Evolutionary conservation across 2,797 vertebrate genomes (phyloP).

Genomic region (Masticophis lateralis): DNA sequence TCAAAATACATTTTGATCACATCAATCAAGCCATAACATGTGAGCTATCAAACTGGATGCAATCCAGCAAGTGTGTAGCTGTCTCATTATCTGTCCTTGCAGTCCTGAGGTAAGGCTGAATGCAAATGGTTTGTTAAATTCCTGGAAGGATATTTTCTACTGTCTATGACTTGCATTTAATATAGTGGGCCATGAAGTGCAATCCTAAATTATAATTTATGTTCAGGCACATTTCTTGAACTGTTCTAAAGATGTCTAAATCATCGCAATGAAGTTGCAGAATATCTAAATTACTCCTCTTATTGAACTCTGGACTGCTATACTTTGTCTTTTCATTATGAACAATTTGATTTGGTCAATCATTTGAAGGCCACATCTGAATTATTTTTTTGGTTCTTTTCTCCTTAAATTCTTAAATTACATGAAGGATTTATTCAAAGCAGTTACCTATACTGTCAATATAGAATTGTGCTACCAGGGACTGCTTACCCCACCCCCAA

Average conservation of each 20-base stretch:
- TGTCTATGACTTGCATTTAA: background rate
- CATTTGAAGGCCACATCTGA: background rate
- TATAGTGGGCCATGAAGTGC: background rate
- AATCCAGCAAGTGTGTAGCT: background rate
- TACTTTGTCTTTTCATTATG: background rate
- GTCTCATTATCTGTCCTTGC: background rate
- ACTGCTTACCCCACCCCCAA: background rate
- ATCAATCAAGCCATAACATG: background rate
- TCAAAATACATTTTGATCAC: background rate
- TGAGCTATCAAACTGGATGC: background rate
- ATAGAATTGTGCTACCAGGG: background rate
- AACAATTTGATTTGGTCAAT: background rate
- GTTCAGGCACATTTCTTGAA: constrained; percentile 7
- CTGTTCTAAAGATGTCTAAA: background rate
- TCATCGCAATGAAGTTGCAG: background rate
- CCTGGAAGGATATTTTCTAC: background rate
- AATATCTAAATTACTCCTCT: background rate
- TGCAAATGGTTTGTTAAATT: background rate
- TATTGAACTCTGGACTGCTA: background rate
- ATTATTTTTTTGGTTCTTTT: background rate
- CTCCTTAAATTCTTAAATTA: background rate
- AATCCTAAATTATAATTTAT: constrained; percentile 1
- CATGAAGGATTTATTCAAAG: background rate
- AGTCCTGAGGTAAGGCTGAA: background rate
- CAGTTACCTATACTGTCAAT: background rate